phyloP scores from a whole-genome alignment of 2,888 invertebrate genomes.

The Tethea ocularis region DNA sequence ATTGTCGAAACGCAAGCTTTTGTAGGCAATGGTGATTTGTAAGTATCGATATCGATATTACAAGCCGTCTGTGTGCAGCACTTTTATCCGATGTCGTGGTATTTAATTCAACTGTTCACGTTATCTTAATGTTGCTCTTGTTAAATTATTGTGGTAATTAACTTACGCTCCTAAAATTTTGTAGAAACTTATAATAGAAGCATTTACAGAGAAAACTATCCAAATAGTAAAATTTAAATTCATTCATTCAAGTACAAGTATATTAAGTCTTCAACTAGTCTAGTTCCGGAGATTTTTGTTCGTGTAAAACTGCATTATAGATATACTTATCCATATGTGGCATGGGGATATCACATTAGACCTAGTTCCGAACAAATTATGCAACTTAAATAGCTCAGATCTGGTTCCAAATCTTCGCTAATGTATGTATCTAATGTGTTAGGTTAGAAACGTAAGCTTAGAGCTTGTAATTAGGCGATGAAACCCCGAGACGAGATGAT shows the following conservation, averaged over 20 bases:
- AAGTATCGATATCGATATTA: slow-evolving; percentile 46
- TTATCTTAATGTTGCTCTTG: neutral
- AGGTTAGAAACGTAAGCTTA: slow-evolving; percentile 46
- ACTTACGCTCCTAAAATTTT: neutral
- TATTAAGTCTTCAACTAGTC: neutral
- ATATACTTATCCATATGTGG: neutral
- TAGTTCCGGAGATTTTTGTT: too few species aligned
- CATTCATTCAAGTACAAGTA: too few species aligned
- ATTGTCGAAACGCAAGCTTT: slow-evolving; percentile 51
- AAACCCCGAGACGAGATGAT: slow-evolving; percentile 58
- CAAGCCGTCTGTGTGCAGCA: slow-evolving; percentile 31
- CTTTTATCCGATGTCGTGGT: slow-evolving; percentile 28
- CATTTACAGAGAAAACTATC: too few species aligned
- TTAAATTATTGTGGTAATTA: neutral
- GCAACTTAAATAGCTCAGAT: neutral
- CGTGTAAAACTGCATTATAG: neutral
- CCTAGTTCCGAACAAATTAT: neutral
- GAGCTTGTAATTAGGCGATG: slow-evolving; percentile 66
- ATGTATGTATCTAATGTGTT: neutral
- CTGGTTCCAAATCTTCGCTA: neutral
- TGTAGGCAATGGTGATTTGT: slow-evolving; percentile 51
- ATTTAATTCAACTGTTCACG: slow-evolving; percentile 23
- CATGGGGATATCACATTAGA: neutral
- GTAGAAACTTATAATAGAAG: neutral
- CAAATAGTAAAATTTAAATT: too few species aligned